A percentile compares a stretch with the other conserved stretches of the same genome.
These are phyloP conservation scores for Odontomachus brunneus DNA, from an alignment of 1,140 invertebrate species.

Conservation along the genomic window DNA sequence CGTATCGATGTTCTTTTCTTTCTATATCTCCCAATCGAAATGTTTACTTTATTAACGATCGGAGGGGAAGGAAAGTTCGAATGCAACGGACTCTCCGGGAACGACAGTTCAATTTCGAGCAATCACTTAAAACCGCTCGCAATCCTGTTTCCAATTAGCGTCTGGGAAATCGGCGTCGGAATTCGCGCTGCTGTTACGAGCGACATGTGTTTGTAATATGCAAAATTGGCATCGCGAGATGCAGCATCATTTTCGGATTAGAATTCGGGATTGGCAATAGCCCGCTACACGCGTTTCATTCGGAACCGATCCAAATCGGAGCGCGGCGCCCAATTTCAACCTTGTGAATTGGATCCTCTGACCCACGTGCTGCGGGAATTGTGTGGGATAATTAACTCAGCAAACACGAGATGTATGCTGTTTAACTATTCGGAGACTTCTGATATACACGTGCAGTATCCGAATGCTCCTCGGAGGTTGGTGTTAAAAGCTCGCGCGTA, in stretches of 20 bases:
- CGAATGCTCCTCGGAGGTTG: background rate
- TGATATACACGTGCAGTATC: slow-evolving; percentile 7
- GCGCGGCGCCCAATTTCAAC: slow-evolving; percentile 24
- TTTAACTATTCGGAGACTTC: background rate
- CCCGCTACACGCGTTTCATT: slow-evolving; percentile 28
- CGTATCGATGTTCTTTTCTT: no score
- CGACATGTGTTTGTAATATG: slow-evolving; percentile 39
- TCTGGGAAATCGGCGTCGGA: slow-evolving; percentile 10
- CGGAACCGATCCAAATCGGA: slow-evolving; percentile 34
- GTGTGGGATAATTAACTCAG: slow-evolving; percentile 40
- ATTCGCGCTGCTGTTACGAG: slow-evolving; percentile 6
- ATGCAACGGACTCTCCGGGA: background rate
- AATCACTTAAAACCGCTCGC: slow-evolving; percentile 31
- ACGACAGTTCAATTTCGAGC: slow-evolving; percentile 8
- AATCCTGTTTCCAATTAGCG: slow-evolving; percentile 29
- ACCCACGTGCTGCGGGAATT: background rate
- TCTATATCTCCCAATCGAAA: no score
- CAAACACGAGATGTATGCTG: background rate
- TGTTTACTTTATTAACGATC: no score
- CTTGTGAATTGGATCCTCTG: slow-evolving; percentile 45
- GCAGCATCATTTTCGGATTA: slow-evolving; percentile 47
- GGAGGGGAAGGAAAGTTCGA: background rate
- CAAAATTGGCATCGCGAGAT: slow-evolving; percentile 38
- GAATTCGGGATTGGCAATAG: slow-evolving; percentile 37
- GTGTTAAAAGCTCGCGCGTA: background rate